These are phyloP conservation scores for Odontocerum albicorne DNA, from an alignment of 2,888 invertebrate genomes.

Conservation along the genomic window DNA sequence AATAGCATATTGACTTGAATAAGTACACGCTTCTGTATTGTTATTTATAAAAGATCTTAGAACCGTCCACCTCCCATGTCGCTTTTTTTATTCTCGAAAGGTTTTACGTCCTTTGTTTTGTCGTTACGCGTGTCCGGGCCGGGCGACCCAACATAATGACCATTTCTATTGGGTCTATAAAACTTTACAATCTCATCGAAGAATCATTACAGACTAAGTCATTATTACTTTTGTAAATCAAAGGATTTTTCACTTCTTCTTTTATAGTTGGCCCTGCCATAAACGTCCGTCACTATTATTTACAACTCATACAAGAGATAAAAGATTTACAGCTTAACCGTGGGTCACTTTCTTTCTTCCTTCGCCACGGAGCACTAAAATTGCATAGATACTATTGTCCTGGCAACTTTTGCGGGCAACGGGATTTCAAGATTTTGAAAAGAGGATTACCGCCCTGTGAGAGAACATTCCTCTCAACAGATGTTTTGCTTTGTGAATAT, in stretches of 20 bases:
- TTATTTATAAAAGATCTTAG: no score
- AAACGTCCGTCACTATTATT: conserved; percentile 25
- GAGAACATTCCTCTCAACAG: no score
- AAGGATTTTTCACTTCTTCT: conserved; percentile 20
- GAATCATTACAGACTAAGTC: conserved; percentile 22
- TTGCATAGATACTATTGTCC: conserved; percentile 31
- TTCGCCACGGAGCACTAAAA: conserved; percentile 19
- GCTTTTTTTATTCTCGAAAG: conserved; percentile 5
- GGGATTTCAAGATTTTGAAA: conserved; percentile 5
- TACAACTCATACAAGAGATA: conserved; percentile 17
- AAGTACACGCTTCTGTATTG: conserved; percentile 7
- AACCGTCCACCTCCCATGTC: conserved; percentile 19
- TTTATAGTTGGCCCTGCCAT: conserved; percentile 22
- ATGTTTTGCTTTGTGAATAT: no score
- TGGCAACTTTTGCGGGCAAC: conserved; percentile 15
- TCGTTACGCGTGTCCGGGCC: conserved; percentile 20
- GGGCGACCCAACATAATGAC: conserved; percentile 10
- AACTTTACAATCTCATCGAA: conserved; percentile 29
- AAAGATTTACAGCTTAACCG: conserved; percentile 31
- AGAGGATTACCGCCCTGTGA: conserved; percentile 9
- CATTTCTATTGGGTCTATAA: conserved; percentile 24
- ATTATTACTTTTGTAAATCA: conserved; percentile 28
- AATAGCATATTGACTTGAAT: no score
- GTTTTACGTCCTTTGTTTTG: conserved; percentile 10
- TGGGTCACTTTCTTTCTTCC: conserved; percentile 33